Base-by-base conservation (phyloP, 2,113 vertebrate genomes). In the Microcebus ravelobensis region DNA sequence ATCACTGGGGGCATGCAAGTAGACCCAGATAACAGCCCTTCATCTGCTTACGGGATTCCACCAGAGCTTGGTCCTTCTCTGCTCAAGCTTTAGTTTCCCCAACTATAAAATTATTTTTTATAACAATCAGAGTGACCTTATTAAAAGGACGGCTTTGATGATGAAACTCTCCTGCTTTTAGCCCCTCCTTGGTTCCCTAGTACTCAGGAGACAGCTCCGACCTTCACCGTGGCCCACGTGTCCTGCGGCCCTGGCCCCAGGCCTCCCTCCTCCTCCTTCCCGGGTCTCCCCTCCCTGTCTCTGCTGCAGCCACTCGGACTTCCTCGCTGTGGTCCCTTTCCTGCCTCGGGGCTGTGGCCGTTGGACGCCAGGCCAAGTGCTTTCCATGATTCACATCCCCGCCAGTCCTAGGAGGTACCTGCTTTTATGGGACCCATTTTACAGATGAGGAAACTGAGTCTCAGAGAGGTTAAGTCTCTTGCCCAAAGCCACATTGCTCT, bases 171-270 rank as follows among this genome's bases (percentile, higher is more conserved):
- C 48, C 12, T 25, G 50, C 13, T 36, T 76, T 48, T 25, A 34
- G 7, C 3, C 29, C 17, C 67, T 17, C 13, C 59, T 14, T 6
- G 18, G 70, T 55, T n/a, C 15, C 71, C 57, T 11, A 17, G 85
- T 6, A 14, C 77, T 67, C 68, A 10, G 59, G 36, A 76, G 70
- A 31, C 20, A 20, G 10, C 61, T 31, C 20, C 63, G 34, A 2
- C 65, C 42, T 25, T 55, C 31, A 17, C 55, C 29, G 0, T 1
- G 81, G 52, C 73, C 59, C 82, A n/a, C 34, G 0, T 0, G 1
- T 6, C n/a, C 63, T 5, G 27, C 25, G 18, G 52, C 31, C 39
- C 74, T 6, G 63, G 34, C 23, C 67, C 71, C 1, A 4, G 15
- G 10, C 17, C 36, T 52, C 45, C 21, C 14, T 55, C 52, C 82